phyloP scores from a whole-genome alignment of 2,797 vertebrate species.

The Tamandua tetradactyla region DNA sequence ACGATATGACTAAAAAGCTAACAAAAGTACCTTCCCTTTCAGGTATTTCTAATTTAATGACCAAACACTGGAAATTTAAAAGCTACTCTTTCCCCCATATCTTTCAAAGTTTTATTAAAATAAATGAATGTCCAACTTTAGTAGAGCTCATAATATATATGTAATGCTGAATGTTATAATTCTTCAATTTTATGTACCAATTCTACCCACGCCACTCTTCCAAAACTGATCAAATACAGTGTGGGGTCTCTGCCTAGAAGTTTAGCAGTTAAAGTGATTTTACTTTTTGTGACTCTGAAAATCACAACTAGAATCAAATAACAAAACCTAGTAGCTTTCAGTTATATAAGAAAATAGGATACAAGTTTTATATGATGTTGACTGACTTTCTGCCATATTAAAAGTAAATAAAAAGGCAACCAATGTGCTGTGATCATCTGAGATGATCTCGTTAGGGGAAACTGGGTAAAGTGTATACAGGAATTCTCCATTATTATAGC shows the following conservation, averaged over 20 bases:
- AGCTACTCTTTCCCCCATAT: neutral
- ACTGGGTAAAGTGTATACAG: no score
- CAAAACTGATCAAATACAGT: no score
- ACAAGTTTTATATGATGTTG: accelerated
- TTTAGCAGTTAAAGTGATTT: neutral
- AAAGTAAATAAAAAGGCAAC: neutral
- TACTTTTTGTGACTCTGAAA: neutral
- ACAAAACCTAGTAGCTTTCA: neutral
- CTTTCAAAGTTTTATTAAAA: neutral
- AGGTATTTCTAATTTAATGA: neutral
- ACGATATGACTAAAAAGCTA: neutral
- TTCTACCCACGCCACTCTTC: neutral
- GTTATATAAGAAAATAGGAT: neutral
- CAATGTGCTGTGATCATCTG: no score
- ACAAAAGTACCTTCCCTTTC: neutral
- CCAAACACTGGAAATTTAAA: neutral
- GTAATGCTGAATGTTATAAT: neutral
- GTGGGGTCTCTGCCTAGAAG: neutral
- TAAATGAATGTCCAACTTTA: neutral
- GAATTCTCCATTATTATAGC: no score
- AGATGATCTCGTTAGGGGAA: no score
- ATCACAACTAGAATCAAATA: neutral
- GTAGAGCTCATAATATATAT: neutral
- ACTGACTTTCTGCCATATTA: neutral
- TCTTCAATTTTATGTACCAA: neutral